Base-by-base conservation (phyloP, 2,888 invertebrate species). In the Patella caerulea region DNA sequence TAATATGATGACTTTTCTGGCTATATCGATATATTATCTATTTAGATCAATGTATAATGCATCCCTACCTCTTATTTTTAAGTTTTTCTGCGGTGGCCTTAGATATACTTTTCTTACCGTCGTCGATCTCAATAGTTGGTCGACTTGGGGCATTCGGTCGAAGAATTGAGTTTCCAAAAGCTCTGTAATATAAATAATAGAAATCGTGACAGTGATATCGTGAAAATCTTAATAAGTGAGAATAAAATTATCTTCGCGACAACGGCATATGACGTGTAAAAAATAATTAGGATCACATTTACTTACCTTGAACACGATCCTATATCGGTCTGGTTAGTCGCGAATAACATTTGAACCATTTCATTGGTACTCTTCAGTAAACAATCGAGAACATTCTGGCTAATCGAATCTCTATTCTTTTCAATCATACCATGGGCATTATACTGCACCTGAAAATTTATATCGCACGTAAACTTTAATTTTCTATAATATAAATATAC, bases 311-410 rank as follows among this genome's bases (percentile, higher is more conserved):
- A 65, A 24, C 65, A 65, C 1, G 65, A 65, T 65, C 65, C 65
- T 24, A 65, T 65, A 45, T n/a, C 76, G 53, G 7, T 55, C 17
- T 71, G n/a, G 19, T 34, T 55, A 73, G 56, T 17, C 12, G 19
- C 5, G 19, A 29, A 52, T n/a, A 78, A 17, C 24, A 34, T 73
- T 24, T 55, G 71, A 2, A 87, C 84, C 55, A 87, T 79, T 34
- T 83, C 78, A 71, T 81, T 83, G 59, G 81, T 79, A 56, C 83
- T 83, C n/a, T 84, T 82, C 81, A 84, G 81, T 78, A 88, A 73
- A 71, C 85, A 84, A 5, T 84, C 83, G 11, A 85, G 77, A 54
- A 88, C 72, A 78, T 85, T 87, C 17, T 71, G 24, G 71, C 86
- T 87, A 29, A 85, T 75, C 7, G 79, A 80, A 76, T 85, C 85